Percentiles rank a stretch among this genome's conserved stretches.
Conservation (phyloP, 1,140 invertebrate genomes). For the Maniola jurtina region DNA sequence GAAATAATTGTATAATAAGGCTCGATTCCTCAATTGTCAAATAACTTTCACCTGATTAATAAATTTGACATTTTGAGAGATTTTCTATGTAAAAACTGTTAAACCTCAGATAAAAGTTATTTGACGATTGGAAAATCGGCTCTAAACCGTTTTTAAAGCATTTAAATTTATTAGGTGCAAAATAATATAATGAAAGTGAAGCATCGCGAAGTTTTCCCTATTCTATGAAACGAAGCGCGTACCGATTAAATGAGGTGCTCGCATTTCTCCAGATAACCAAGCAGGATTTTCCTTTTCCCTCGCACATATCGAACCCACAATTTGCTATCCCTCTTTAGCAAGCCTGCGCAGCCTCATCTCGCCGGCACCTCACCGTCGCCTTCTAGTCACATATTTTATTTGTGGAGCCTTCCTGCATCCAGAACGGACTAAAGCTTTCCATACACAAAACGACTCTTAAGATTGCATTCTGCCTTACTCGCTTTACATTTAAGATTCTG, state of each 20-base stretch:
- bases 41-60: no score
- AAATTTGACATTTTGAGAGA: no score
- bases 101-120: no score
- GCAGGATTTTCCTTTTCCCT: conserved; percentile 47
- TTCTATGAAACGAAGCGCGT: conserved; percentile 72
- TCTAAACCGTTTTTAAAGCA: no score
- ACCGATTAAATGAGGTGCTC: conserved; percentile 78
- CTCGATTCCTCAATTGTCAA: no score
- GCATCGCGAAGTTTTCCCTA: conserved; percentile 63
- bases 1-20: no score
- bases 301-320: conserved; percentile 29
- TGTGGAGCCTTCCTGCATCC: conserved; percentile 76
- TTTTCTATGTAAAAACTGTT: no score
- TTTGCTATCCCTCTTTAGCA: conserved; percentile 44
- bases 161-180: background rate
- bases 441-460: conserved; percentile 46
- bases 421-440: conserved; percentile 64
- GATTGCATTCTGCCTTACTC: conserved; percentile 25
- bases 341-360: conserved; percentile 71
- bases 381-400: conserved; percentile 79
- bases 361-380: conserved; percentile 72
- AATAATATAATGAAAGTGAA: conserved; percentile 15
- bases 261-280: conserved; percentile 76
- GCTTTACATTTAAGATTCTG: conserved; percentile 16
- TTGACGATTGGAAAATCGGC: no score